Conservation (phyloP, 2,797 vertebrate genomes). For the Gouania willdenowi region DNA sequence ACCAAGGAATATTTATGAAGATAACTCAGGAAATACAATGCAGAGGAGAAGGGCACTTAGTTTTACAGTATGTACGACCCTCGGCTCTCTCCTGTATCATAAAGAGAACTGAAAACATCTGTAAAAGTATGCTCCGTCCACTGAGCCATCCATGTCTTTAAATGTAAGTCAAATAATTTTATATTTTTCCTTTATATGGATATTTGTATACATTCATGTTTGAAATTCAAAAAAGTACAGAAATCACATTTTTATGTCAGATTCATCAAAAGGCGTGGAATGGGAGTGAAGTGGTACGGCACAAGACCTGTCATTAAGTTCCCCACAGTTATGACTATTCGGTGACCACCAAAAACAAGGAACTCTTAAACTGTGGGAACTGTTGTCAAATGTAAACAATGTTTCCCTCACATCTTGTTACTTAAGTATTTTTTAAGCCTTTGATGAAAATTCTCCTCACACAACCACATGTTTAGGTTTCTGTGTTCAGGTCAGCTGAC, state of each 20-base stretch:
- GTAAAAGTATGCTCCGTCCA: background rate
- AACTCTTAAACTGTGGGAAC: conserved; percentile 58
- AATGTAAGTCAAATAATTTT: conserved; percentile 22
- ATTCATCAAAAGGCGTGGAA: conserved; percentile 38
- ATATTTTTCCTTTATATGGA: background rate
- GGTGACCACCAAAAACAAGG: conserved; percentile 48
- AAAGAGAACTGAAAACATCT: background rate
- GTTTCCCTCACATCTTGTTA: too few species aligned
- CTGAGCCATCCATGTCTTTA: background rate
- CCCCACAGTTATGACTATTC: conserved; percentile 54
- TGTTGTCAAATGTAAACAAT: conserved; percentile 23
- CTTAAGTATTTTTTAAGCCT: too few species aligned
- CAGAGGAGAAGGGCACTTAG: conserved; percentile 9
- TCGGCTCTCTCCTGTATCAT: background rate
- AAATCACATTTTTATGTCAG: conserved; percentile 56
- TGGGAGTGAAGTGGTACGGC: conserved; percentile 50
- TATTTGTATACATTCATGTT: background rate
- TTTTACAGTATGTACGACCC: background rate
- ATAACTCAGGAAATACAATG: background rate
- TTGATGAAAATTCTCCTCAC: too few species aligned
- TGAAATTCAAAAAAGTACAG: conserved; percentile 18
- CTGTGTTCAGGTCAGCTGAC: too few species aligned
- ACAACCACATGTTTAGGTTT: too few species aligned
- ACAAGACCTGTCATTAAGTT: conserved; percentile 48
- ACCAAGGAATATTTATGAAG: conserved; percentile 1